Conservation (phyloP, 2,888 invertebrate genomes). For the Philaethria dido region DNA sequence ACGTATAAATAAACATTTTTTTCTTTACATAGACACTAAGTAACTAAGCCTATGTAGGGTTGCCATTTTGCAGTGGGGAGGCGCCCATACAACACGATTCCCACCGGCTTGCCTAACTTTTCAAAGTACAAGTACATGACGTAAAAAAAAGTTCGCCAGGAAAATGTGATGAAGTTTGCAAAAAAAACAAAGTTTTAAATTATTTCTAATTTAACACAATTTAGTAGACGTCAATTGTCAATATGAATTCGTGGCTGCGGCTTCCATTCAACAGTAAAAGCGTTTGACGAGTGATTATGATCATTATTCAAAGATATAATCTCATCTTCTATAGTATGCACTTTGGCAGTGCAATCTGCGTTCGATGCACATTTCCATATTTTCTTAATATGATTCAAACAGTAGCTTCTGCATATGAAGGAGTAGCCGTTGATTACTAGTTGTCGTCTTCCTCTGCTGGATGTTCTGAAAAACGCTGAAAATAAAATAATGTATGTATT, state of each 20-base stretch:
- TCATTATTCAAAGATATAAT: constrained; percentile 59
- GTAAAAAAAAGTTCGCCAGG: no score
- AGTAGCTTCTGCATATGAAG: constrained; percentile 68
- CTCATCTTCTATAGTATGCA: constrained; percentile 62
- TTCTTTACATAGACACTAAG: no score
- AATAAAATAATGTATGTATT: constrained; percentile 37
- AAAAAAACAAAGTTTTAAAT: no score
- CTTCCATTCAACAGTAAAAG: constrained; percentile 30
- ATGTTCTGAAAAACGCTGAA: constrained; percentile 66
- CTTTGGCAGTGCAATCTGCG: constrained; percentile 65
- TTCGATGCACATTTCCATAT: constrained; percentile 67
- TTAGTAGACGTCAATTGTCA: constrained; percentile 1
- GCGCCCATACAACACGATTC: no score
- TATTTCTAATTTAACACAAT: no score
- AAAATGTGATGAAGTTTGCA: no score
- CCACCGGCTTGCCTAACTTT: no score
- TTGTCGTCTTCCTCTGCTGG: constrained; percentile 62
- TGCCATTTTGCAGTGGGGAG: no score
- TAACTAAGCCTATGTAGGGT: no score
- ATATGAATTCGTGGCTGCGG: constrained; percentile 13
- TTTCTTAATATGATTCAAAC: constrained; percentile 61
- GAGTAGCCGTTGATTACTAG: constrained; percentile 63
- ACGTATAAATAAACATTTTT: no score
- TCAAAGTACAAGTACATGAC: no score
- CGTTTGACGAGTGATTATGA: constrained; percentile 56